These are phyloP conservation scores for Congeria kusceri DNA, from an alignment of 2,888 invertebrate genomes.

Conservation along the genomic window DNA sequence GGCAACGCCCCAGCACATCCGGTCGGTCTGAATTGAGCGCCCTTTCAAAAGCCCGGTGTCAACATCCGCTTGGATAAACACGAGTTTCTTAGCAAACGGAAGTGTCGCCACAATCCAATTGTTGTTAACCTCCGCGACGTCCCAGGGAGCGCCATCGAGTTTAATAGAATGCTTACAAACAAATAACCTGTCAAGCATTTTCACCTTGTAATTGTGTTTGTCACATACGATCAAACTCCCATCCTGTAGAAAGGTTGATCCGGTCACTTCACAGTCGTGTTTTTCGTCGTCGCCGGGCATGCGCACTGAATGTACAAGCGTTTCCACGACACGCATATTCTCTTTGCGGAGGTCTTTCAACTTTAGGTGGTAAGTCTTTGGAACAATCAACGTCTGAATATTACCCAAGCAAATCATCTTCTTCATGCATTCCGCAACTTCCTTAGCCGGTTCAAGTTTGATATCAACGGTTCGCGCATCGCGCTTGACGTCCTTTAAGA, in stretches of 20 bases:
- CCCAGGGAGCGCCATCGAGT: conserved; percentile 47
- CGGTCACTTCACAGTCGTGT: conserved; percentile 58
- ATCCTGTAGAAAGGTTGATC: conserved; percentile 44
- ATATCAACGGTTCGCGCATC: conserved; percentile 43
- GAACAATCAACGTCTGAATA: conserved; percentile 27
- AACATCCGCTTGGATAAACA: conserved; percentile 47
- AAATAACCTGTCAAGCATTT: conserved; percentile 40
- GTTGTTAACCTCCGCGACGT: conserved; percentile 44
- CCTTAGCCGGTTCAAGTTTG: conserved; percentile 18
- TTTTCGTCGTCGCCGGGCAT: conserved; percentile 52
- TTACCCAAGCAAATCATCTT: conserved; percentile 34
- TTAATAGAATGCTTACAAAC: conserved; percentile 31
- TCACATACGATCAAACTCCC: conserved; percentile 53
- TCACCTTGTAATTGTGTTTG: conserved; percentile 51
- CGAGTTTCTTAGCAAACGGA: conserved; percentile 47
- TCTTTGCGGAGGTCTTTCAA: conserved; percentile 36
- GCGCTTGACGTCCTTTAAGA: conserved; percentile 45
- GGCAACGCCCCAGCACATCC: conserved; percentile 59
- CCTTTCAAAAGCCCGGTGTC: conserved; percentile 43
- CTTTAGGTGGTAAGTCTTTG: conserved; percentile 44
- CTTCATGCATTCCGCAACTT: conserved; percentile 27
- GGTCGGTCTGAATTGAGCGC: conserved; percentile 49
- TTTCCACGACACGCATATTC: conserved; percentile 51
- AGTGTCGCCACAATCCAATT: conserved; percentile 44
- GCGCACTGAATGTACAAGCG: conserved; percentile 47